phyloP scores from a whole-genome alignment of 2,888 invertebrate genomes.

The Phlogophora meticulosa region DNA sequence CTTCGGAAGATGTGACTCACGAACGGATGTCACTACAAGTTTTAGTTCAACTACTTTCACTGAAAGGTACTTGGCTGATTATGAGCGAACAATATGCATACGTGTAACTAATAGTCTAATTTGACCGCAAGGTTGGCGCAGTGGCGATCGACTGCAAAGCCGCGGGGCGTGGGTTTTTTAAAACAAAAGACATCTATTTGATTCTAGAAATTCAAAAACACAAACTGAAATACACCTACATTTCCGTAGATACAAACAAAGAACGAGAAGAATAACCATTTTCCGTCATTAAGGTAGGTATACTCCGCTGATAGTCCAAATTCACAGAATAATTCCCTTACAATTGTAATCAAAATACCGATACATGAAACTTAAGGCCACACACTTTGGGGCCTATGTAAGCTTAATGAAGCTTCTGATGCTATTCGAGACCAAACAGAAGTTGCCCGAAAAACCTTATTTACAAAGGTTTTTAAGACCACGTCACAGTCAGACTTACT shows the following conservation, averaged over 20 bases:
- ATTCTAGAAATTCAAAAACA: too few species aligned
- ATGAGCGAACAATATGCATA: not conserved
- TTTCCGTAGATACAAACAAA: too few species aligned
- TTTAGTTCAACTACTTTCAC: not conserved
- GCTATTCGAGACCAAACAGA: not conserved
- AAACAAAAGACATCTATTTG: too few species aligned
- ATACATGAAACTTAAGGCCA: not conserved
- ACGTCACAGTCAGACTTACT: not conserved
- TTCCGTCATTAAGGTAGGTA: not conserved
- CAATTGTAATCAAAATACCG: not conserved
- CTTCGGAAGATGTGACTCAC: constrained; percentile 15
- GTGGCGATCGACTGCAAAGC: too few species aligned
- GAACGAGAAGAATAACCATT: too few species aligned
- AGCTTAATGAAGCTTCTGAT: not conserved
- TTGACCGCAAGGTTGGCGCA: too few species aligned
- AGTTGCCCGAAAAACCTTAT: not conserved
- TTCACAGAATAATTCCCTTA: not conserved
- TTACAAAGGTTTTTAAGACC: not conserved
- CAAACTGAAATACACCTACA: too few species aligned
- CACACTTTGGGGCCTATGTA: not conserved
- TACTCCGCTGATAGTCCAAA: too few species aligned
- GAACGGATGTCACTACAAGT: not conserved
- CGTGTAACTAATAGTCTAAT: not conserved
- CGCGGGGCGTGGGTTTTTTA: too few species aligned
- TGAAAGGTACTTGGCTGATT: not conserved